Evolutionary conservation across 2,797 vertebrate genomes (phyloP).

Genomic region (Sarcophilus harrisii): DNA sequence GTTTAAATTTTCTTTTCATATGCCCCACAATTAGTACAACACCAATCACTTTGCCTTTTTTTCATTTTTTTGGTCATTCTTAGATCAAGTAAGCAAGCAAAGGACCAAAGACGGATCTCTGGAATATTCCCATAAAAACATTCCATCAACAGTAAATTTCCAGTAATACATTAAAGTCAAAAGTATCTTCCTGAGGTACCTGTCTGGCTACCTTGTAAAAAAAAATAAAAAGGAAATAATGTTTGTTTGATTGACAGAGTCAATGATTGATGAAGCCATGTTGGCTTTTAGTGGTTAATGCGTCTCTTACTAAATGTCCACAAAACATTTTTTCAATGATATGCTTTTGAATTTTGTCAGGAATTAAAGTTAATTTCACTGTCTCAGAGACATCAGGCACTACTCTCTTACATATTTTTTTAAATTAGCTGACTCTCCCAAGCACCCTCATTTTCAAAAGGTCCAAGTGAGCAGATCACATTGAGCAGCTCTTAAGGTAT

Average conservation of each 20-base stretch:
- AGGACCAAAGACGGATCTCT: neutral
- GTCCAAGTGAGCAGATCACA: neutral
- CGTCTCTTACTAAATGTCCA: neutral
- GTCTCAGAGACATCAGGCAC: neutral
- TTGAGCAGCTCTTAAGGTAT: neutral
- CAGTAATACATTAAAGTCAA: neutral
- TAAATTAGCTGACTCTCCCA: neutral
- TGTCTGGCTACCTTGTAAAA: neutral
- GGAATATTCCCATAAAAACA: neutral
- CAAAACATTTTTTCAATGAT: neutral
- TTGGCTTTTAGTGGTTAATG: neutral
- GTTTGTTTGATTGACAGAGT: neutral
- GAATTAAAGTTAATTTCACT: neutral
- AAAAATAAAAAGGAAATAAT: neutral
- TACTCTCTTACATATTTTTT: neutral
- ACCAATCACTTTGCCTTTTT: neutral
- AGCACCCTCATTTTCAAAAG: neutral
- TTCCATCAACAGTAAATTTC: neutral
- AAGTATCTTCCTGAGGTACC: neutral
- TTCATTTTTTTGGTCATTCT: neutral
- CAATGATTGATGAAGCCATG: neutral
- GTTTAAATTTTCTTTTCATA: neutral
- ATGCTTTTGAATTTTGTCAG: neutral
- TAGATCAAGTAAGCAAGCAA: neutral
- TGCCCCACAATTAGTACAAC: neutral